Percentiles rank a stretch among this genome's conserved stretches.
phyloP scores from a whole-genome alignment of 2,888 invertebrate species.

The Sinopyrophorus schimmeli region DNA sequence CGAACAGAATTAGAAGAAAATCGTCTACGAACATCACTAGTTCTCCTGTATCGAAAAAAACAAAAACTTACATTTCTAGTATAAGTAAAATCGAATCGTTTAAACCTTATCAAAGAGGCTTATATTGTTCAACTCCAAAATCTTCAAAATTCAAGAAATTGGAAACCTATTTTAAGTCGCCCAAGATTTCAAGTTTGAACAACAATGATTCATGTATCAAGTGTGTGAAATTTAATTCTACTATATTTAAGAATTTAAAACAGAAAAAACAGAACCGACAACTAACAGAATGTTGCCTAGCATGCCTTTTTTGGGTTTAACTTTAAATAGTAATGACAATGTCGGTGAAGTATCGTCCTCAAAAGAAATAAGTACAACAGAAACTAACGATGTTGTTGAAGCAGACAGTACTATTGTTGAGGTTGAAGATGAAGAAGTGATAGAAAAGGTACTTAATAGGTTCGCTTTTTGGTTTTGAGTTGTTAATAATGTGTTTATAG shows the following conservation, averaged over 20 bases:
- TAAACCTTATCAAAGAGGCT: no score
- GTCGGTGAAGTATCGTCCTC: constrained; percentile 2
- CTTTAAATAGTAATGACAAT: neutral
- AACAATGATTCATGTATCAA: constrained; percentile 5
- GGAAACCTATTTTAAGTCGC: constrained; percentile 31
- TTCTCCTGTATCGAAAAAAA: no score
- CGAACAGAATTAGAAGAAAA: constrained; percentile 3
- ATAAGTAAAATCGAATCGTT: no score
- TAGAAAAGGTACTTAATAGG: constrained; percentile 29
- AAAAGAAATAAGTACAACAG: no score
- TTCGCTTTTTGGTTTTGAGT: constrained; percentile 6
- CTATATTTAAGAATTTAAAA: constrained; percentile 35
- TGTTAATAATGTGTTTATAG: constrained; percentile 40
- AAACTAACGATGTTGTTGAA: no score
- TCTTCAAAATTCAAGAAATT: constrained; percentile 21
- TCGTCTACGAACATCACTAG: neutral
- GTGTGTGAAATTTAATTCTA: constrained; percentile 41
- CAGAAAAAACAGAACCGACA: neutral
- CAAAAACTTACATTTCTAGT: no score
- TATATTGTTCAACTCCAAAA: constrained; percentile 22
- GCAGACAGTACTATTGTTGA: constrained; percentile 15
- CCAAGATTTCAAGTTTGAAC: neutral
- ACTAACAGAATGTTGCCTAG: constrained; percentile 46
- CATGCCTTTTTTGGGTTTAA: constrained; percentile 44
- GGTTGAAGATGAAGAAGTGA: constrained; percentile 19